These are phyloP conservation scores for Megalops atlanticus DNA, from an alignment of 2,113 vertebrate species.

Conservation along the genomic window DNA sequence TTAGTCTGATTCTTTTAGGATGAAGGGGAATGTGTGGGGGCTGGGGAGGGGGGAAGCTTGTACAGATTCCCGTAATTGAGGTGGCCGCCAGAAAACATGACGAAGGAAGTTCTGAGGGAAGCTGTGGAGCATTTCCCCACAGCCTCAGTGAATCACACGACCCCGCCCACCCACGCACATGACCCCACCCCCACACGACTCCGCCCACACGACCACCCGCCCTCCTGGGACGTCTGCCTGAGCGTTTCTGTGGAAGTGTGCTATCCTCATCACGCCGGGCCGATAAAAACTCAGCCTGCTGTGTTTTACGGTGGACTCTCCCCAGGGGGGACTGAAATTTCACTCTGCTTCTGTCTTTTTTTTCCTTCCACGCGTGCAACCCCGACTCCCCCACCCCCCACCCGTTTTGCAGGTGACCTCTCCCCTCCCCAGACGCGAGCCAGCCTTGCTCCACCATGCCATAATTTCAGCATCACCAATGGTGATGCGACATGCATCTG, in stretches of 20 bases:
- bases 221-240: too few relatives aligned
- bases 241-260: constrained; percentile 56
- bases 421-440: not conserved
- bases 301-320: constrained; percentile 61
- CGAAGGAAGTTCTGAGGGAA: not conserved
- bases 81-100: not conserved
- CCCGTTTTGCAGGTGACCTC: not conserved
- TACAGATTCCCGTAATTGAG: not conserved
- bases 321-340: constrained; percentile 52
- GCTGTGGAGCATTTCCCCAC: not conserved
- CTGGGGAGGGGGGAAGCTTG: not conserved
- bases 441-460: not conserved
- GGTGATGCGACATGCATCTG: not conserved
- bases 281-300: constrained; percentile 64
- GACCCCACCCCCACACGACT: too few relatives aligned
- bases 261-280: constrained; percentile 68
- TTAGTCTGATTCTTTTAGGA: not conserved
- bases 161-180: too few relatives aligned
- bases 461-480: not conserved
- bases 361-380: constrained; percentile 54
- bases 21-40: not conserved
- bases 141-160: too few relatives aligned
- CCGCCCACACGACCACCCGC: too few relatives aligned
- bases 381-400: not conserved
- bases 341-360: constrained; percentile 54